phyloP scores from a whole-genome alignment of 2,888 invertebrate genomes.

The Malthinus flaveolus region DNA sequence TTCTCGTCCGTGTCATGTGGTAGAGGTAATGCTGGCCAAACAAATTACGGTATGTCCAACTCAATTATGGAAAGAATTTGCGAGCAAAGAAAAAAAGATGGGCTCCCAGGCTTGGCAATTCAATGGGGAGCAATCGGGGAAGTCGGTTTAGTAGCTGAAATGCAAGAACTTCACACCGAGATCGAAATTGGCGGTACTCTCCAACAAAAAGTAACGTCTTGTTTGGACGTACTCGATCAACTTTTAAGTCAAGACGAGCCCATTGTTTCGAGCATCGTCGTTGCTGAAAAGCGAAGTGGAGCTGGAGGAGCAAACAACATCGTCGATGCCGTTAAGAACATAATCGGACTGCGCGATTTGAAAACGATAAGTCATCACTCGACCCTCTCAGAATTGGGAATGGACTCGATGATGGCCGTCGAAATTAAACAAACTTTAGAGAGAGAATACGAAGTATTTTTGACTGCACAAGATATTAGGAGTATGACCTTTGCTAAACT shows the following conservation, averaged over 20 bases:
- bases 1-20: conserved; percentile 93
- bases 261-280: conserved; percentile 81
- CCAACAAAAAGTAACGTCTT: conserved; percentile 66
- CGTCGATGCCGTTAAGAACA: conserved; percentile 72
- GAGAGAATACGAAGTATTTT: conserved; percentile 82
- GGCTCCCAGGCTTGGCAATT: conserved; percentile 79
- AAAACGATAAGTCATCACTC: conserved; percentile 72
- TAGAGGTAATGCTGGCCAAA: conserved; percentile 88
- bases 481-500: conserved; percentile 73
- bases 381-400: conserved; percentile 86
- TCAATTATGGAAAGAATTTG: conserved; percentile 88
- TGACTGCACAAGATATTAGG: conserved; percentile 85
- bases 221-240: conserved; percentile 64
- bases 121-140: conserved; percentile 96
- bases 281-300: conserved; percentile 77
- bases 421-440: conserved; percentile 94
- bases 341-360: conserved; percentile 63
- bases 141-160: conserved; percentile 68
- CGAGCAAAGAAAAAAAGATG: conserved; percentile 69
- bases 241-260: conserved; percentile 70
- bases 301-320: conserved; percentile 66
- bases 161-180: conserved; percentile 27
- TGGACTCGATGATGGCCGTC: conserved; percentile 97
- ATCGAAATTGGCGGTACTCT: conserved; percentile 63
- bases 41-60: conserved; percentile 89